Evolutionary conservation across 2,888 invertebrate species (phyloP).

Genomic region (Myathropa florea): DNA sequence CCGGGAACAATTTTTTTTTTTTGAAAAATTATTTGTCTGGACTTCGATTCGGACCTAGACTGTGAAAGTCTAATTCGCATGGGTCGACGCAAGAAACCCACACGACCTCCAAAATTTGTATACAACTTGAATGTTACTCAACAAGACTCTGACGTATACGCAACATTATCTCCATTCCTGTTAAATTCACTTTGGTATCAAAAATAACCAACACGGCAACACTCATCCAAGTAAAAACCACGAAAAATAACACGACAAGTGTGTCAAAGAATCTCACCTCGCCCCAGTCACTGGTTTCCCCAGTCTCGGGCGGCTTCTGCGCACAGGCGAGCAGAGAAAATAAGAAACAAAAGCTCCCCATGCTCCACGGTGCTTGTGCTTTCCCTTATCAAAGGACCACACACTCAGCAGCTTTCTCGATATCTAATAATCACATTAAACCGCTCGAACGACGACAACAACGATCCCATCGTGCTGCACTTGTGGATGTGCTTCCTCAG

Average conservation of each 20-base stretch:
- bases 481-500: not conserved
- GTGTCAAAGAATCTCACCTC: slow-evolving; percentile 51
- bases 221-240: slow-evolving; percentile 9
- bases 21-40: no score
- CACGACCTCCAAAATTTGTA: no score
- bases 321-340: not conserved
- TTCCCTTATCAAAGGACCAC: slow-evolving; percentile 57
- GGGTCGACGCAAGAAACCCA: no score
- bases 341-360: not conserved
- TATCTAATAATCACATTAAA: slow-evolving; percentile 64
- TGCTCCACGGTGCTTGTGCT: not conserved
- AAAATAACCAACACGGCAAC: not conserved
- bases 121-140: no score
- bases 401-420: slow-evolving; percentile 58
- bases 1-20: no score
- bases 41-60: no score
- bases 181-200: not conserved
- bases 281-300: slow-evolving; percentile 8
- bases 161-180: not conserved
- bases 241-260: not conserved
- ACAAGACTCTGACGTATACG: slow-evolving; percentile 31
- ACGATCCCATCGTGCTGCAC: slow-evolving; percentile 9
- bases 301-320: slow-evolving; percentile 17
- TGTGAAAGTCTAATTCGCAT: no score
- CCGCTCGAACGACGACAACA: slow-evolving; percentile 17